Evolutionary conservation across 2,113 vertebrate genomes (phyloP).

Genomic region (Okapia johnstoni): DNA sequence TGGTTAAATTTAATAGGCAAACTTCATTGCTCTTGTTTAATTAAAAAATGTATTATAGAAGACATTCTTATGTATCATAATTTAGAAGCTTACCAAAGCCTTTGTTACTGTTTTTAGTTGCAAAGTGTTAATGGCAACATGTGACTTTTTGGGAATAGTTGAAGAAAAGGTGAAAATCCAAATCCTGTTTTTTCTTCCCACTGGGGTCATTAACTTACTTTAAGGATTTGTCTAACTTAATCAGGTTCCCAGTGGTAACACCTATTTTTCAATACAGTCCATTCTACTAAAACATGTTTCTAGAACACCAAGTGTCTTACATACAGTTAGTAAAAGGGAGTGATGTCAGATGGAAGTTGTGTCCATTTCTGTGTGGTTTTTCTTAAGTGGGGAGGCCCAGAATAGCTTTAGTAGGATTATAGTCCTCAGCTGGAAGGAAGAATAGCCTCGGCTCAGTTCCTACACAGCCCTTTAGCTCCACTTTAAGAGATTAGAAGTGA

Average conservation of each 20-base stretch:
- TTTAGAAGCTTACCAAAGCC: neutral
- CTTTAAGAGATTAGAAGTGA: neutral
- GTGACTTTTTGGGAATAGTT: neutral
- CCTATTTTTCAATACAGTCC: neutral
- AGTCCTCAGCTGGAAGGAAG: neutral
- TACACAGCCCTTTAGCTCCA: neutral
- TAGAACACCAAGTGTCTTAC: neutral
- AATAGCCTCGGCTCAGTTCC: neutral
- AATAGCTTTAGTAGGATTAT: neutral
- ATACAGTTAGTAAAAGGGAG: neutral
- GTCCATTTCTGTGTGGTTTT: neutral
- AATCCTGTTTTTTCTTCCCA: neutral
- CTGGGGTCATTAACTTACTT: neutral
- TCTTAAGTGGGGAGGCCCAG: neutral
- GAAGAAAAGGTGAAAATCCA: neutral
- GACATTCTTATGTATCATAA: neutral
- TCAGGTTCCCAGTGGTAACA: neutral
- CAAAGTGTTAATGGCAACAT: neutral
- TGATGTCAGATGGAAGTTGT: neutral
- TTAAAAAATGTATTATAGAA: neutral
- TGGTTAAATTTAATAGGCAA: neutral
- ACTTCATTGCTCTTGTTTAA: neutral
- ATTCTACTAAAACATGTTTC: neutral
- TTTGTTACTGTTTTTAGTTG: conserved; percentile 14
- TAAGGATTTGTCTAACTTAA: neutral